Evolutionary conservation across 2,797 vertebrate genomes (phyloP).

Genomic region (Tadarida brasiliensis): DNA sequence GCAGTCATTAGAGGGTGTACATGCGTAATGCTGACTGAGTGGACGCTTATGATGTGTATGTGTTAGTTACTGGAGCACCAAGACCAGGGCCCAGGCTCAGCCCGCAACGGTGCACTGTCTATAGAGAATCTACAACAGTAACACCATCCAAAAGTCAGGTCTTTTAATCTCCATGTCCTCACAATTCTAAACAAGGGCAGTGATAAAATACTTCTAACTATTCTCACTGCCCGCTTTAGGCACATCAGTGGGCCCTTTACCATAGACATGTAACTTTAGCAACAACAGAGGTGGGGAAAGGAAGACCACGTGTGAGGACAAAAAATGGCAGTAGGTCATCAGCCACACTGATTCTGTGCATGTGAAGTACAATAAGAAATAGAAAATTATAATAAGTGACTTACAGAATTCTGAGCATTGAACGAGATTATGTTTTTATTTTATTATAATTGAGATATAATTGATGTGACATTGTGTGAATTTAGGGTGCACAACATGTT

Average conservation of each 20-base stretch:
- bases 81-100: neutral
- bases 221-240: neutral
- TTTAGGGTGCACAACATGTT: neutral
- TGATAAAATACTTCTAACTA: neutral
- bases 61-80: neutral
- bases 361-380: neutral
- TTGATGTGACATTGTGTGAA: neutral
- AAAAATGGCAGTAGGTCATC: neutral
- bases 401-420: neutral
- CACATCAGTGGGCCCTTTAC: neutral
- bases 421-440: neutral
- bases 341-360: neutral
- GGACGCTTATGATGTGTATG: neutral
- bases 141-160: neutral
- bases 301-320: neutral
- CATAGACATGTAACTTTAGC: neutral
- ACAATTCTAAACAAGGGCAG: neutral
- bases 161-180: neutral
- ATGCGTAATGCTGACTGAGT: neutral
- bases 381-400: neutral
- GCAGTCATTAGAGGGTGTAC: neutral
- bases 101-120: neutral
- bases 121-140: neutral
- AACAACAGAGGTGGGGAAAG: neutral
- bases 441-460: neutral